Base-by-base conservation (phyloP, 2,888 invertebrate species). In the Phaonia tiefii region DNA sequence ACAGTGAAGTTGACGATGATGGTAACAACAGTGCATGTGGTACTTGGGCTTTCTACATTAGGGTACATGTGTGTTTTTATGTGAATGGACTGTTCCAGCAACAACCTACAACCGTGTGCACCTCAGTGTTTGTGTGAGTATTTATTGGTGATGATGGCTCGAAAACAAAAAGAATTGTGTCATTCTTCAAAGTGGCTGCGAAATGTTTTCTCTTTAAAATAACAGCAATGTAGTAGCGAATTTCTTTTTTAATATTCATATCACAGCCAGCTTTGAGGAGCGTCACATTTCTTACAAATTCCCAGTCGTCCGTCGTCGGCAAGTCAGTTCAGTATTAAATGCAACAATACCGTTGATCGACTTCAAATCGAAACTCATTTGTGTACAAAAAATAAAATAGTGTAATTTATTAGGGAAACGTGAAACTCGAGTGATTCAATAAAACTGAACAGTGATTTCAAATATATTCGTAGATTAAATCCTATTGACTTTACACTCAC, bases 231-330 rank as follows among this genome's bases (percentile, higher is more conserved):
- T 31, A 31, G 58, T 58, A 26, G 15, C 49, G 15, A 31, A 15
- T 58, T 49, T 60, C 42, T 63, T 63, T 89, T 87, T 86, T 90
- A 89, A 87, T 81, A 87, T 86, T 92, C 96, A 96, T 97, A 97
- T 97, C 97, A 97, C 97, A 97, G 97, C 97, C 97, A 97, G 97
- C 97, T 97, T 98, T 97, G 97, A 97, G 97, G 97, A 97, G 96
- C 96, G 95, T 87, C 88, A 87, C 90, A 87, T 86, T 89, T 85
- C 84, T 84, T 80, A 70, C 58, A 70, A 76, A 75, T 31, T 31
- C 25, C 25, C 54, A 22, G 51, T 44, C 13, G 44, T 51, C 22
- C 46, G 22, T 8, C 25, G 22, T 22, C 20, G 54, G 20, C 46
- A n/a, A 15, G 46, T 17, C 46, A 2, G 2, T 22, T 17, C 49